phyloP scores from a whole-genome alignment of 2,797 vertebrate genomes.

The Zalophus californianus region DNA sequence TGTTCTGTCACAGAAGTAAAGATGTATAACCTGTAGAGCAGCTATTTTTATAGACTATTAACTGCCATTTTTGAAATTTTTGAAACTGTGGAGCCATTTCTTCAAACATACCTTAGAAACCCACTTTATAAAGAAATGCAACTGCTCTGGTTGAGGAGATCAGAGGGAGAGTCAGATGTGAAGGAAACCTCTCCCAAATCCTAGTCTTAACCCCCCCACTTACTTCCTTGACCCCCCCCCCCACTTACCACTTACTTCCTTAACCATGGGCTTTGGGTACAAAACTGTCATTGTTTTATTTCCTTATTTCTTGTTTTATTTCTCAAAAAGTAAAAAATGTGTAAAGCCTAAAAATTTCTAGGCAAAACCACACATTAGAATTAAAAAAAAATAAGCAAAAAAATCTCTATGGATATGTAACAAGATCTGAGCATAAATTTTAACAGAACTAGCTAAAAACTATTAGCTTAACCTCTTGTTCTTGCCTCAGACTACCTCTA shows the following conservation, averaged over 20 bases:
- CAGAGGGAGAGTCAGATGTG: background rate
- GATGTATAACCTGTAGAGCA: background rate
- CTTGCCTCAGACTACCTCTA: background rate
- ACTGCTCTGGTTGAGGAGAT: background rate
- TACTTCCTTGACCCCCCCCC: background rate
- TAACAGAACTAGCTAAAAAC: conserved; percentile 42
- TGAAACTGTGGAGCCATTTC: background rate
- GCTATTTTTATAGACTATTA: background rate
- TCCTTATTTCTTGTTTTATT: conserved; percentile 44
- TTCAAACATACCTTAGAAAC: background rate
- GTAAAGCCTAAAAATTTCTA: conserved; percentile 2
- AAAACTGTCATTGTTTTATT: background rate
- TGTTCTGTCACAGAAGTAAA: background rate
- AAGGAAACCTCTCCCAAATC: background rate
- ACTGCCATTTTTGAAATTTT: background rate
- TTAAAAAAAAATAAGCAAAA: background rate
- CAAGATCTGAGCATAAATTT: conserved; percentile 38
- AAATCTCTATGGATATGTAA: background rate
- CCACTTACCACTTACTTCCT: background rate
- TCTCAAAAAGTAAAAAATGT: conserved; percentile 46
- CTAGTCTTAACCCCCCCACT: background rate
- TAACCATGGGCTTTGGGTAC: background rate
- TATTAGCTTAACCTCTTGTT: background rate
- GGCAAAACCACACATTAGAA: conserved; percentile 35
- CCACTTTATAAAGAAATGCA: background rate